Evolutionary conservation across 2,888 invertebrate species (phyloP), one percentile per base, ranked within the genome.

Genomic region (Erynnis tages): DNA sequence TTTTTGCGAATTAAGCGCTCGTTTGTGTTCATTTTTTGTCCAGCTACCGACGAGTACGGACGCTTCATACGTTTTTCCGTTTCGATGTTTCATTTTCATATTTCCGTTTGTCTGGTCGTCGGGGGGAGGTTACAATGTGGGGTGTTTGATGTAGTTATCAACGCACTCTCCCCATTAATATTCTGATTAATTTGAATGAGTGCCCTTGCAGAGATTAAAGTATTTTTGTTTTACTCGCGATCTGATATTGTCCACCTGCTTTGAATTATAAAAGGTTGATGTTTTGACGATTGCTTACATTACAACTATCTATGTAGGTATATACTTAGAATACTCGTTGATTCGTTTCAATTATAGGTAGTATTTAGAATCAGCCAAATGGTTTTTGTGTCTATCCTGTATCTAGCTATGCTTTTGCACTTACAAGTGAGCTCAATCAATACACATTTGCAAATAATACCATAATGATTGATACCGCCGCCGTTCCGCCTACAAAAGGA

Each of bases 1-100:
- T 90, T 87, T 89, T 88, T 89, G 86, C 89, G 86, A 90, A 90
- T 89, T 88, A 88, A 86, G 82, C 85, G 83, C 69, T 69, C 79
- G 85, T 79, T 84, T 83, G 78, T 84, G 80, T 85, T 86, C 83
- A 83, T 80, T 87, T 87, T 87, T 87, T 86, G 83, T 82, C 79
- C 83, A 61, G 68, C 73, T 60, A 69, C 63, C 71, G 74, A 63
- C 76, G 76, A 71, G 79, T 62, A 77, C 76, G 67, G 65, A 73
- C 77, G 80, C 76, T 73, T 78, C 76, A 84, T 83, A 79, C 84
- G 87, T 86, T 86, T 86, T 85, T 83, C 82, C 84, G 81, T 83
- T 81, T 78, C 75, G 76, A 73, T 73, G 82, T 85, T 86, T 82
- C 86, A 85, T 87, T 87, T 87, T 83, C 87, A 88, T 88, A 87